Conservation (phyloP, 2,888 invertebrate species). For the Spodoptera picta region DNA sequence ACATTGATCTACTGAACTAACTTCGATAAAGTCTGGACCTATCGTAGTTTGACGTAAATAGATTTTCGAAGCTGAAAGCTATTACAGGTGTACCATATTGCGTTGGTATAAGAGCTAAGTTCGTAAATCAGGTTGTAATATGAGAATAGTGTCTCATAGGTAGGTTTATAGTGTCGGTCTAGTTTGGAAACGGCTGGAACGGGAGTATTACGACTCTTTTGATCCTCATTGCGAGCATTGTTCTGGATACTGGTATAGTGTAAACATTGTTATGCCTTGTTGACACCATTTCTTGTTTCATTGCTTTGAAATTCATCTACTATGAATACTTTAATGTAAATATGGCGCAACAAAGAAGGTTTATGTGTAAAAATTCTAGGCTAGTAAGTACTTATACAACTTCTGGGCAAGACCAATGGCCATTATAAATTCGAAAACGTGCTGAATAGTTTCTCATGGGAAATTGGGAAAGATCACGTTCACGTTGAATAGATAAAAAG, state of each 20-base stretch:
- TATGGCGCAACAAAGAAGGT: too few relatives aligned
- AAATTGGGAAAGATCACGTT: conserved; percentile 27
- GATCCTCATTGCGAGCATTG: conserved; percentile 34
- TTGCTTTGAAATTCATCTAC: conserved; percentile 12
- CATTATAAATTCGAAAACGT: conserved; percentile 5
- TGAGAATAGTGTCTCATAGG: conserved; percentile 51
- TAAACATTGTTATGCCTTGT: conserved; percentile 27
- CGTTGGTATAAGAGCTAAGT: conserved; percentile 26
- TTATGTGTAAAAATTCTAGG: too few relatives aligned
- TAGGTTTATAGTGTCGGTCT: conserved; percentile 44
- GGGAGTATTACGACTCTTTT: conserved; percentile 39
- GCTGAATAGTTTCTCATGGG: neutral
- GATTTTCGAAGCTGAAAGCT: conserved; percentile 38
- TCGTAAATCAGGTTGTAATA: conserved; percentile 59
- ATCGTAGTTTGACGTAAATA: conserved; percentile 40
- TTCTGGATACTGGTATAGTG: conserved; percentile 31
- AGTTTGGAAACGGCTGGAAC: conserved; percentile 51
- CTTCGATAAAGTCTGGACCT: conserved; percentile 38
- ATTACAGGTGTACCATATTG: conserved; percentile 37
- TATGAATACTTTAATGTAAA: too few relatives aligned
- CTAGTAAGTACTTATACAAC: too few relatives aligned
- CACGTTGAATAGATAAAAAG: conserved; percentile 12
- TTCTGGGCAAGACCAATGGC: too few relatives aligned
- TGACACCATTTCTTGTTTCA: conserved; percentile 40
- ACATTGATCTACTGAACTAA: conserved; percentile 47